Percentiles rank a stretch among this genome's conserved stretches.
These are phyloP conservation scores for Phengaris arion DNA, from an alignment of 2,888 invertebrate species.

Conservation along the genomic window DNA sequence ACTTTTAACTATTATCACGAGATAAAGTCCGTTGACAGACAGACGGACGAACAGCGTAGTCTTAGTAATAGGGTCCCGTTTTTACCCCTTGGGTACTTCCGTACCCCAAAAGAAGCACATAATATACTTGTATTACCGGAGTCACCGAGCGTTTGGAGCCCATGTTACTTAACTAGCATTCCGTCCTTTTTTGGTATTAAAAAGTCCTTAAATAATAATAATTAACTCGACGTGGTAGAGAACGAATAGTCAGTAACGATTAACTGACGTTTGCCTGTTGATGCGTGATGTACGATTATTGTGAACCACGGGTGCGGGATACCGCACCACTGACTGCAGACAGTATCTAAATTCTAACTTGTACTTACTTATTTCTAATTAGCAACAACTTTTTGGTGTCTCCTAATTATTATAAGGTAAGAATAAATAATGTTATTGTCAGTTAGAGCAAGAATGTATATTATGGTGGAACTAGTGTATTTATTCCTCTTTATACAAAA, in stretches of 20 bases:
- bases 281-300: not conserved
- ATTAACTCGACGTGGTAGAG: not conserved
- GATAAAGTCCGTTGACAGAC: too few species aligned
- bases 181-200: not conserved
- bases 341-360: not conserved
- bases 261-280: constrained; percentile 1
- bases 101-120: too few species aligned
- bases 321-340: not conserved
- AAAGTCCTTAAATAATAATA: not conserved
- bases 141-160: too few species aligned
- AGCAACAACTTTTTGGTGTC: not conserved
- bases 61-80: too few species aligned
- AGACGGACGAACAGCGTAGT: too few species aligned
- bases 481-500: too few species aligned
- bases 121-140: too few species aligned
- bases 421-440: not conserved
- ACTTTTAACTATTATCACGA: too few species aligned
- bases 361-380: not conserved
- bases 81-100: too few species aligned
- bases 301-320: not conserved
- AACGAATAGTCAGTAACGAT: not conserved
- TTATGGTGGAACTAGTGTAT: too few species aligned
- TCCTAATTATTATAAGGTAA: not conserved
- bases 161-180: not conserved
- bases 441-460: not conserved